These are phyloP conservation scores for Maniola jurtina DNA, from an alignment of 1,140 invertebrate species.

Conservation along the genomic window DNA sequence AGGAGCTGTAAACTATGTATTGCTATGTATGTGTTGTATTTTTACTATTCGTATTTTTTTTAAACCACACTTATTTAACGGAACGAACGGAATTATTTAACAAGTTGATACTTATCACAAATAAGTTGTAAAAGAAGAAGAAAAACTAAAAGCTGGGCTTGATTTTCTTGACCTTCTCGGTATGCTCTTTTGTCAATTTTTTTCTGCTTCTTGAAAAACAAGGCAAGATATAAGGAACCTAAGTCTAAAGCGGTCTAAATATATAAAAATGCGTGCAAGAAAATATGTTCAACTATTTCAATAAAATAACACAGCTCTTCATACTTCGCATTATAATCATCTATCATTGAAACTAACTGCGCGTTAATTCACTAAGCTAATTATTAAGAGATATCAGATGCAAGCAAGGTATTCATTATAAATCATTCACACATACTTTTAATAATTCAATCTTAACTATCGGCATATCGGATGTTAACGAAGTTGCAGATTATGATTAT, in stretches of 20 bases:
- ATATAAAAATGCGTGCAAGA: not conserved
- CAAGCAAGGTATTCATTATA: constrained; percentile 29
- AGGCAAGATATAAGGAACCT: not conserved
- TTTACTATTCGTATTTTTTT: no score
- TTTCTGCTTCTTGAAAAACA: no score
- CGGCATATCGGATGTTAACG: not conserved
- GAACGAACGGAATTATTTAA: no score
- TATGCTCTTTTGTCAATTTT: no score
- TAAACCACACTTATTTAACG: no score
- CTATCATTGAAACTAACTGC: not conserved
- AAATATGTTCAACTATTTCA: not conserved
- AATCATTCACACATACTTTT: constrained; percentile 19
- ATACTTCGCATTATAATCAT: not conserved
- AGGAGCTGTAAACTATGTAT: no score
- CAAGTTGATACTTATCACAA: no score
- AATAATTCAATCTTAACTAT: constrained; percentile 4
- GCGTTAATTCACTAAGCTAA: not conserved
- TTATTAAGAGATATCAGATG: constrained; percentile 8
- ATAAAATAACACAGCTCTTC: not conserved
- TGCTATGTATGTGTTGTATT: no score
- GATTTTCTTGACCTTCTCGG: no score
- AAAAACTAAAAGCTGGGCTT: no score
- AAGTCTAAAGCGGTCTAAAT: no score
- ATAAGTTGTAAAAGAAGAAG: no score
- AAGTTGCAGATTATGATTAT: constrained; percentile 9